Percentiles rank a stretch among this genome's conserved stretches.
phyloP scores from a whole-genome alignment of 2,888 invertebrate species.

The Drepana falcataria region DNA sequence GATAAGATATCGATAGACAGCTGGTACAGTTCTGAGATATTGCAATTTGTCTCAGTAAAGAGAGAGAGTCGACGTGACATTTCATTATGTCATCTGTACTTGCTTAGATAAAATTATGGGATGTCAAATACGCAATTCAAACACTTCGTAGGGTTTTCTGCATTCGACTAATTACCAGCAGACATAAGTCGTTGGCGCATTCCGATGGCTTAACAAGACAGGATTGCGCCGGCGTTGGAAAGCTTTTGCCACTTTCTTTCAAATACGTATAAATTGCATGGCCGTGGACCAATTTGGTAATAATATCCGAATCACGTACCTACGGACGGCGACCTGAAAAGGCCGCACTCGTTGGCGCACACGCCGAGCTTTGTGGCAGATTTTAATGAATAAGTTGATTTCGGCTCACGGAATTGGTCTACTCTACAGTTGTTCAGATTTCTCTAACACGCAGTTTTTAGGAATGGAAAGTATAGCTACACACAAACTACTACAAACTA shows the following conservation, averaged over 20 bases:
- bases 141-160: slow-evolving; percentile 28
- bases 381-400: slow-evolving; percentile 33
- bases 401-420: slow-evolving; percentile 43
- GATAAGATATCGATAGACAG: no score
- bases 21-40: no score
- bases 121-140: no score
- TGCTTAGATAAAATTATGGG: no score
- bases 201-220: slow-evolving; percentile 24
- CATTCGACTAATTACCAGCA: slow-evolving; percentile 17
- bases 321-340: slow-evolving; percentile 40
- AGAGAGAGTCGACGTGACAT: no score
- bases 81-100: no score
- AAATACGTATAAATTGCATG: slow-evolving; percentile 37
- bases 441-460: slow-evolving; percentile 31
- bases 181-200: slow-evolving; percentile 43
- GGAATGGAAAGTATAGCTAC: slow-evolving; percentile 19
- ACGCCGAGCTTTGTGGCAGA: slow-evolving; percentile 28
- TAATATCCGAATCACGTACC: slow-evolving; percentile 55
- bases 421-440: slow-evolving; percentile 31
- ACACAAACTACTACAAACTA: no score
- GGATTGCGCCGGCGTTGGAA: slow-evolving; percentile 33
- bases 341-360: slow-evolving; percentile 24
- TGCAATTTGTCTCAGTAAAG: no score
- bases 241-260: slow-evolving; percentile 40
- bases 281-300: slow-evolving; percentile 33